These are phyloP conservation scores for Sitta carolinensis DNA, from an alignment of 2,797 vertebrate genomes.

Conservation along the genomic window DNA sequence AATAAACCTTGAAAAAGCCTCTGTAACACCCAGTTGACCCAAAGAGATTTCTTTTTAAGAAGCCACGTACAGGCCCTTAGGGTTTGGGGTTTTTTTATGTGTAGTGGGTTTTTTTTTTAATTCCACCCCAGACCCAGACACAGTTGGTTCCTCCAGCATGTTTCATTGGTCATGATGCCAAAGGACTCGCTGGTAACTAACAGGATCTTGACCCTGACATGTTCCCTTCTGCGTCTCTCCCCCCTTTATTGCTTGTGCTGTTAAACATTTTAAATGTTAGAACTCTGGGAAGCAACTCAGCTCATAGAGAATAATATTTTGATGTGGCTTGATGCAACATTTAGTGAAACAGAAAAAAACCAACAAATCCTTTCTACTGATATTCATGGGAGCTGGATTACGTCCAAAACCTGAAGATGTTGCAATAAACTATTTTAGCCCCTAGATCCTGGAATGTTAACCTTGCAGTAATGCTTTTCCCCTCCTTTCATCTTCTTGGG, in stretches of 20 bases:
- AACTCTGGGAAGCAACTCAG: background rate
- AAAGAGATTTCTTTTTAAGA: background rate
- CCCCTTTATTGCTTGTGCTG: background rate
- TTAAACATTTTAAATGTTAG: background rate
- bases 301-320: constrained; percentile 22
- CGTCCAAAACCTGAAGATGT: background rate
- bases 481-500: constrained; percentile 21
- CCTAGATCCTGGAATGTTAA: constrained; percentile 38
- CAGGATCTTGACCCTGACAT: background rate
- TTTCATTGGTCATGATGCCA: background rate
- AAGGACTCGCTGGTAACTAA: background rate
- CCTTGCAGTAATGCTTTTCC: background rate
- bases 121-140: background rate
- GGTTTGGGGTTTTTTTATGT: background rate
- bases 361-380: background rate
- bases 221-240: background rate
- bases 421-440: constrained; percentile 16
- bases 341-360: background rate
- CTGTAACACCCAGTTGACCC: background rate
- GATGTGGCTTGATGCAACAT: background rate
- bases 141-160: background rate
- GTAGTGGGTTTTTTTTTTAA: background rate
- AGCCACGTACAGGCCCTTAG: background rate
- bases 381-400: constrained; percentile 1
- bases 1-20: constrained; percentile 29